Evolutionary conservation across 53 echinoderm and acorn worm genomes (phyloP).

Genomic region (Holothuria leucospilota): DNA sequence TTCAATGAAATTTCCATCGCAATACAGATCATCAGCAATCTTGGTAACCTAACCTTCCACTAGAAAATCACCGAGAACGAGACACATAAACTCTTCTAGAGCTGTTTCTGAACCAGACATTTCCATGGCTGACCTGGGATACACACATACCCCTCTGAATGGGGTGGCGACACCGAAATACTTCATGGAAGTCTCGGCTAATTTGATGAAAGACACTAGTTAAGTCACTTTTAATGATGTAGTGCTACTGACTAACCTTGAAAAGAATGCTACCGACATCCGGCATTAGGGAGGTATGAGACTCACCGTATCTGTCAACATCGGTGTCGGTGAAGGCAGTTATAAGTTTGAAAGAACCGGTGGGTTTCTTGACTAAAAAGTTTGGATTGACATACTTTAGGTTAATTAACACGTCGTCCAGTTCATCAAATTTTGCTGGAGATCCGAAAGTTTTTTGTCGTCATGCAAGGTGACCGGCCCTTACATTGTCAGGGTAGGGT

Average conservation of each 20-base stretch:
- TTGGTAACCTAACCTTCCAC: constrained; percentile 57
- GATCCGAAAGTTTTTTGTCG: constrained; percentile 42
- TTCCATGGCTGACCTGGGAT: constrained; percentile 70
- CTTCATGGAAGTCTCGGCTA: no score
- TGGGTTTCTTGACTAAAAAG: no score
- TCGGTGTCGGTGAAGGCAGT: no score
- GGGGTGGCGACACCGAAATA: no score
- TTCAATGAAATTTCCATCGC: constrained; percentile 64
- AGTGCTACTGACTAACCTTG: constrained; percentile 48
- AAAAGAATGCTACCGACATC: constrained; percentile 58
- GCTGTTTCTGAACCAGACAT: constrained; percentile 78
- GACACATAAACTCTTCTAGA: constrained; percentile 66
- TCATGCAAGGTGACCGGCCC: constrained; percentile 36
- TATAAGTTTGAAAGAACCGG: constrained; percentile 49
- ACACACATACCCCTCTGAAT: no score
- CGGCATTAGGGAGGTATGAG: no score
- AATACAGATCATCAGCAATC: constrained; percentile 78
- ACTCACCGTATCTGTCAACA: no score
- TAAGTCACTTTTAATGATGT: constrained; percentile 61
- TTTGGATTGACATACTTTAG: no score
- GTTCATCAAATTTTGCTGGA: constrained; percentile 48
- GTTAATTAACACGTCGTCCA: no score
- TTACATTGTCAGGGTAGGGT: constrained; percentile 51
- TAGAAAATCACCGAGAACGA: constrained; percentile 59
- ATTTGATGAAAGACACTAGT: constrained; percentile 63